Evolutionary conservation across 2,888 invertebrate genomes (phyloP), one percentile per base, ranked within the genome.

Genomic region (Danaus chrysippus): DNA sequence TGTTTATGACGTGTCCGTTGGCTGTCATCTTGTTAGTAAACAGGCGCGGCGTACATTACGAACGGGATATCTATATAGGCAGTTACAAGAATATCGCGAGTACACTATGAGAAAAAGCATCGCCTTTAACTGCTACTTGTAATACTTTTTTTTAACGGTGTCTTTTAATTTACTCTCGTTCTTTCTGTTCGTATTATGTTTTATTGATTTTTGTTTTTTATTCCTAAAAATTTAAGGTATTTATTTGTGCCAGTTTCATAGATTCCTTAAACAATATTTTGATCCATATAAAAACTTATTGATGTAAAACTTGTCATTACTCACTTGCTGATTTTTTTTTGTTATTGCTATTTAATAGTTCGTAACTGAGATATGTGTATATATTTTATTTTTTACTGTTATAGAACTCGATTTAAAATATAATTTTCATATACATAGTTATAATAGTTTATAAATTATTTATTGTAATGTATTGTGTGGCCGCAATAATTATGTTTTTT

Each of bases 31-130:
- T 63, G 63, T 63, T 63, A 57, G 66, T 66, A 66, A 66, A 63
- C 61, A 64, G 63, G 59, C 54, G 63, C 63, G 63, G 63, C 65
- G 59, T 49, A 59, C 61, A 63, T 61, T 54, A 58, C 61, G n/a
- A 49, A 43, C 42, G 23, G 60, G 34, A 57, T 46, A 44, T 56
- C 58, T 61, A 49, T 66, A 61, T 63, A 61, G 58, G 61, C 56
- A 59, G 57, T 63, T 56, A 52, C 13, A 61, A 41, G 58, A 63
- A 61, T 63, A 63, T 57, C 43, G 49, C 12, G 9, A 43, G 43
- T 15, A 52, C 34, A n/a, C 13, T 34, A 11, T 44, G 41, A 59
- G 13, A 56, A 59, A 63, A 63, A 63, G 54, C 46, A 19, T 42
- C 42, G 11, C 43, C 12, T 43, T 17, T 10, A 43, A 54, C 43